These are phyloP conservation scores for Spatula versicolor DNA, from an alignment of 2,797 vertebrate species.

Conservation along the genomic window DNA sequence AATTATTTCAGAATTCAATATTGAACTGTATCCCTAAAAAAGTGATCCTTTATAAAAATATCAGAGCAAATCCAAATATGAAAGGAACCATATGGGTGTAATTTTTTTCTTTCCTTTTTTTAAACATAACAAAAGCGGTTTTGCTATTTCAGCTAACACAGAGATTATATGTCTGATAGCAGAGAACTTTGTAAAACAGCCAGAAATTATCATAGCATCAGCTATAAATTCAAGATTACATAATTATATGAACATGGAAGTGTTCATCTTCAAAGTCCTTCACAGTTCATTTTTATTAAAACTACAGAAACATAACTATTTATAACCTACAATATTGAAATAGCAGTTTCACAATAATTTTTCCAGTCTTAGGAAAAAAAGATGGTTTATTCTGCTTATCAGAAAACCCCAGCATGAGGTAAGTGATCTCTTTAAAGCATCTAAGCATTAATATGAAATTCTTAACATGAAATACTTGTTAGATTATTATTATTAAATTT, in stretches of 20 bases:
- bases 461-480: background rate
- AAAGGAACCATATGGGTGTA: background rate
- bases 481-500: background rate
- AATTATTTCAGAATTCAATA: background rate
- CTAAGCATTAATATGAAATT: background rate
- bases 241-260: background rate
- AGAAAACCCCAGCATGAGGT: background rate
- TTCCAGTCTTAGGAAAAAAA: background rate
- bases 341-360: background rate
- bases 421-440: background rate
- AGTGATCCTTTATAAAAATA: background rate
- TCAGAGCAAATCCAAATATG: background rate
- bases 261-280: background rate
- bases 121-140: background rate
- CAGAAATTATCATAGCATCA: background rate
- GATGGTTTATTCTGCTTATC: background rate
- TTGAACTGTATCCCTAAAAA: background rate
- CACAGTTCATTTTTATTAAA: background rate
- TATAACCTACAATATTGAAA: background rate
- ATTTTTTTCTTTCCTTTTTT: background rate
- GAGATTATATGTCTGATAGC: background rate
- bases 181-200: background rate
- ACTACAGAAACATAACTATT: background rate
- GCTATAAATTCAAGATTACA: background rate
- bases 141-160: background rate